phyloP scores from a whole-genome alignment of 2,797 vertebrate genomes.

The Otus scops region DNA sequence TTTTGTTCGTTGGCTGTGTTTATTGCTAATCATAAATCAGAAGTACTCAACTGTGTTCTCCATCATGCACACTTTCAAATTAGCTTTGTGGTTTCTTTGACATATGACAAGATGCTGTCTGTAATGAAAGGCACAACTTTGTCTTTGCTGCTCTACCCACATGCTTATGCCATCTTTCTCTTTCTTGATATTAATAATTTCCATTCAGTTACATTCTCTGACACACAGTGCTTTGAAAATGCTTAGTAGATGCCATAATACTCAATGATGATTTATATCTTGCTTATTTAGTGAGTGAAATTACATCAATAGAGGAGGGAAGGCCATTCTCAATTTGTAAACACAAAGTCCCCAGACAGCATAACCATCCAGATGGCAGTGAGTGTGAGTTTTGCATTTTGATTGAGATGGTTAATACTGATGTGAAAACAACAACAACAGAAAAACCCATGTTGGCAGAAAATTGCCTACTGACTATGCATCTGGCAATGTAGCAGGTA shows the following conservation, averaged over 20 bases:
- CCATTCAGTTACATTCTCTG: not conserved
- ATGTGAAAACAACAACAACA: not conserved
- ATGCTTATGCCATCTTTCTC: not conserved
- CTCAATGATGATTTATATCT: not conserved
- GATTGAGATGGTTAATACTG: not conserved
- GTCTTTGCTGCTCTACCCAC: not conserved
- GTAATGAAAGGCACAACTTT: not conserved
- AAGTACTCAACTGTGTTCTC: not conserved
- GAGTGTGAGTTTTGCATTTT: slow-evolving; percentile 29
- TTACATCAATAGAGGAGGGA: not conserved
- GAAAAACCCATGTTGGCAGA: not conserved
- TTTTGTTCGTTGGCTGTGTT: not conserved
- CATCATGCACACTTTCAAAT: not conserved
- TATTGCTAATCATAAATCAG: not conserved
- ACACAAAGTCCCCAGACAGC: not conserved
- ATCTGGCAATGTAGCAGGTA: not conserved
- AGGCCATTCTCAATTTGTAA: not conserved
- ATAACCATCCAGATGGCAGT: slow-evolving; percentile 3
- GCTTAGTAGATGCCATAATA: not conserved
- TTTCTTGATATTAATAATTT: not conserved
- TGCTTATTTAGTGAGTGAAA: not conserved
- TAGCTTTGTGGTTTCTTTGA: not conserved
- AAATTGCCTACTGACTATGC: not conserved
- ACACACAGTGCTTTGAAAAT: not conserved
- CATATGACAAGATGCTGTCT: not conserved